Conservation (phyloP, 2,113 vertebrate genomes). For the Cyanoderma ruficeps region DNA sequence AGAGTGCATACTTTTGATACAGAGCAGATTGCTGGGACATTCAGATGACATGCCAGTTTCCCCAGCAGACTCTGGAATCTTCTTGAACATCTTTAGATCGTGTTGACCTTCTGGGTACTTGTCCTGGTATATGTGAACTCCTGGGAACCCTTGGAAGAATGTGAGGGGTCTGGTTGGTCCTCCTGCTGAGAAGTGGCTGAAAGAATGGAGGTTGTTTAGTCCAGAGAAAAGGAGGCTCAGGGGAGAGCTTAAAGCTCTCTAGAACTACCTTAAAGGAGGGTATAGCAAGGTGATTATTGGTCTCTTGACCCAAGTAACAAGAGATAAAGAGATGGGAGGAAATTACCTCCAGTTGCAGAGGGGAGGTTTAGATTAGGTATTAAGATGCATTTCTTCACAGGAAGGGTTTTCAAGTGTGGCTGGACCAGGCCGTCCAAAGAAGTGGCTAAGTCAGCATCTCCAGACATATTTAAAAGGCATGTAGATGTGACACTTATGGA, state of each 20-base stretch:
- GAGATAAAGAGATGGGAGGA: neutral
- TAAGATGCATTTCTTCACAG: neutral
- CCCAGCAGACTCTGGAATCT: neutral
- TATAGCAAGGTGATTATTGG: neutral
- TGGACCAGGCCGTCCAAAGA: neutral
- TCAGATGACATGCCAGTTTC: rapidly evolving
- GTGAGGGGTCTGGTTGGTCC: neutral
- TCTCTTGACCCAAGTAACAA: neutral
- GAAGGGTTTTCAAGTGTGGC: neutral
- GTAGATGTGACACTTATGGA: neutral
- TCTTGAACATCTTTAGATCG: neutral
- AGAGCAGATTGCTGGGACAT: neutral
- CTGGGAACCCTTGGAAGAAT: neutral
- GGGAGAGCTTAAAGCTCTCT: neutral
- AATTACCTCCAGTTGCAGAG: neutral
- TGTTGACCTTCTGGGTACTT: neutral
- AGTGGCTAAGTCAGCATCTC: neutral
- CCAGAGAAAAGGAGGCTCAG: neutral
- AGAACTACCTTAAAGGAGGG: neutral
- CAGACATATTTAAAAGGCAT: neutral
- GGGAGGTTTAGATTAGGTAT: neutral
- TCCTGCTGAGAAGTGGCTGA: neutral
- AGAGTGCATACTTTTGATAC: neutral
- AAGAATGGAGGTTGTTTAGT: neutral
- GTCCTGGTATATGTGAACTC: neutral